These are phyloP conservation scores for Microtus montanus DNA, from an alignment of 2,113 vertebrate genomes.

Conservation along the genomic window DNA sequence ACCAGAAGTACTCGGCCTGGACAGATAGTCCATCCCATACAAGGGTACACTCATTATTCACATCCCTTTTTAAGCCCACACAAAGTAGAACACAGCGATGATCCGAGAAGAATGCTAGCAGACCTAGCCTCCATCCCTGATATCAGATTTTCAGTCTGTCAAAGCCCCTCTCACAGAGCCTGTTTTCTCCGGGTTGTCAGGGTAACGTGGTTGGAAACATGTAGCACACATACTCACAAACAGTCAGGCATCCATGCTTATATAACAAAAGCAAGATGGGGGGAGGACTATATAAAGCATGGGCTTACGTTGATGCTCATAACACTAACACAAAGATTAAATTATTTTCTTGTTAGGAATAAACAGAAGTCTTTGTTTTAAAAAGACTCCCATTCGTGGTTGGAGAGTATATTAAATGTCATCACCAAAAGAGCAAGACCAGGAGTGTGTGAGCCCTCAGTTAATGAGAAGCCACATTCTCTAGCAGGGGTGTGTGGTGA, in stretches of 20 bases:
- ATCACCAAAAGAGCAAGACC: background rate
- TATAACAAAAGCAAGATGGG: background rate
- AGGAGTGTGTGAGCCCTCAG: background rate
- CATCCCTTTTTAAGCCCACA: background rate
- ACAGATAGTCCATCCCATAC: rapidly evolving
- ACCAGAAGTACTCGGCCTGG: rapidly evolving
- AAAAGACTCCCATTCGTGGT: background rate
- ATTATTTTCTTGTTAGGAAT: slow-evolving; percentile 39
- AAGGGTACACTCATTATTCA: background rate
- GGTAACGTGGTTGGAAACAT: slow-evolving; percentile 48
- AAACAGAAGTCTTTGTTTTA: slow-evolving; percentile 9
- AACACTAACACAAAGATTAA: background rate
- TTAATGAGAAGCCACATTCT: background rate
- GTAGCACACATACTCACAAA: background rate
- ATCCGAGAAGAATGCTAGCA: background rate
- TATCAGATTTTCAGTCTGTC: background rate
- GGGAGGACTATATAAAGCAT: background rate
- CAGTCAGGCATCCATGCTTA: background rate
- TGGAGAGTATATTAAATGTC: background rate
- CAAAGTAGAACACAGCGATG: background rate
- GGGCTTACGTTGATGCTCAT: background rate
- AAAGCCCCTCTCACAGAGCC: slow-evolving; percentile 1
- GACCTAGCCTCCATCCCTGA: background rate
- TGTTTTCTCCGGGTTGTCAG: slow-evolving; percentile 42
- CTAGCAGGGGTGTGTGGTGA: too few relatives aligned